phyloP scores from a whole-genome alignment of 2,888 invertebrate genomes.

The Melitaea athalia region DNA sequence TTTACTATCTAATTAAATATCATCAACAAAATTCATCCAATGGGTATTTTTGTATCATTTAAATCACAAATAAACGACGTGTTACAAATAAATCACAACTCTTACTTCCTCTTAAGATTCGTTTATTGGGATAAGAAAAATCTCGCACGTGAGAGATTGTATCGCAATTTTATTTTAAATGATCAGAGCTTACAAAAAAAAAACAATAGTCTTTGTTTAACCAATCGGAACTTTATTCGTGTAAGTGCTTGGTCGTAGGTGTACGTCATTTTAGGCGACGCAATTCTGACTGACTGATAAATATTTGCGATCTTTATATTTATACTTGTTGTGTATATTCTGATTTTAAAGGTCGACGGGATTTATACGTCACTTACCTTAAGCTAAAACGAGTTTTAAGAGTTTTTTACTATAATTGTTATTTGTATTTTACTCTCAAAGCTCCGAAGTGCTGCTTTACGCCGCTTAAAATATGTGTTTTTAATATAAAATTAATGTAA shows the following conservation, averaged over 20 bases:
- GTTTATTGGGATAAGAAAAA: conserved; percentile 9
- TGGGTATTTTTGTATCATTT: too few relatives aligned
- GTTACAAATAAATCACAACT: not conserved
- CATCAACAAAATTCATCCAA: not conserved
- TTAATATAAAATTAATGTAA: conserved; percentile 42
- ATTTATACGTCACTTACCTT: conserved; percentile 67
- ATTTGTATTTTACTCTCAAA: conserved; percentile 66
- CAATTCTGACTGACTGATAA: conserved; percentile 10
- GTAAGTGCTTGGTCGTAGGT: conserved; percentile 50
- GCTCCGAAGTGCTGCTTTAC: conserved; percentile 44
- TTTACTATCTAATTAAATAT: not conserved
- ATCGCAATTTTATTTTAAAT: conserved; percentile 3
- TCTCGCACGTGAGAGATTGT: conserved; percentile 13
- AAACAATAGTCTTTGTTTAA: conserved; percentile 77
- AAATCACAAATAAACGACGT: too few relatives aligned
- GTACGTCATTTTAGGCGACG: conserved; percentile 50
- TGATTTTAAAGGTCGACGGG: conserved; percentile 47
- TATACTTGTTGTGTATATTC: conserved; percentile 38
- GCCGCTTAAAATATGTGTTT: conserved; percentile 30
- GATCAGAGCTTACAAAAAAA: conserved; percentile 61
- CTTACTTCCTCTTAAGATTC: conserved; percentile 1
- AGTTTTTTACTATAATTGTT: conserved; percentile 67
- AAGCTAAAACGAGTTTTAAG: conserved; percentile 68
- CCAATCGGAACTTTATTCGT: conserved; percentile 61
- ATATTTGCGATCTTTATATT: conserved; percentile 8